Conservation (phyloP, 2,113 vertebrate species). For the Emydocephalus ijimae region DNA sequence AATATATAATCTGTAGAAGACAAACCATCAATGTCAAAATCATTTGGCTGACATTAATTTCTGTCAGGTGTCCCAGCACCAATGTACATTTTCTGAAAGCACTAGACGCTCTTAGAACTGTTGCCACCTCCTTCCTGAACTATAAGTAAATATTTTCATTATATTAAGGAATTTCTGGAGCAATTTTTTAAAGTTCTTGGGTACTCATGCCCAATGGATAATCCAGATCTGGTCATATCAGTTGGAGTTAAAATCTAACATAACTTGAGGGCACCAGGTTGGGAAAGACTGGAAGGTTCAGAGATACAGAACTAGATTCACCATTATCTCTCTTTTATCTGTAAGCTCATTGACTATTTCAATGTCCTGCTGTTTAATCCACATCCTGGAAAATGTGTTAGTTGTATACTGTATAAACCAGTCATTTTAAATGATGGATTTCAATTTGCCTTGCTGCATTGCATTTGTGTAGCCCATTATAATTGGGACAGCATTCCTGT, state of each 20-base stretch:
- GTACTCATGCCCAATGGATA: not conserved
- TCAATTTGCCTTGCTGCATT: not conserved
- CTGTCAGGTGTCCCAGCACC: not conserved
- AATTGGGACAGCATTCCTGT: not conserved
- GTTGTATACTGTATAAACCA: not conserved
- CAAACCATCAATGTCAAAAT: not conserved
- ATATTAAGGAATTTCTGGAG: not conserved
- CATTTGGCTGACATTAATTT: not conserved
- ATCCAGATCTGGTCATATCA: not conserved
- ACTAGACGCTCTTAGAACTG: not conserved
- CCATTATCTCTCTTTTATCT: not conserved
- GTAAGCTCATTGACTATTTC: not conserved
- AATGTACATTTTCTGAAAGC: not conserved
- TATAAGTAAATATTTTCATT: not conserved
- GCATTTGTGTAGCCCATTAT: not conserved
- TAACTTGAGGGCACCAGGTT: not conserved
- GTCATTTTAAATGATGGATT: not conserved
- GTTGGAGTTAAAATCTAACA: not conserved
- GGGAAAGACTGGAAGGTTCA: not conserved
- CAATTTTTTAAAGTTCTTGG: not conserved
- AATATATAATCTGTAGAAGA: not conserved
- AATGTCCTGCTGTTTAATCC: not conserved
- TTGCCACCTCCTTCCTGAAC: not conserved
- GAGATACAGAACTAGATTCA: not conserved
- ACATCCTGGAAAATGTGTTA: not conserved